phyloP scores from a whole-genome alignment of 1,140 invertebrate genomes.

The Drosophila ercepeae region DNA sequence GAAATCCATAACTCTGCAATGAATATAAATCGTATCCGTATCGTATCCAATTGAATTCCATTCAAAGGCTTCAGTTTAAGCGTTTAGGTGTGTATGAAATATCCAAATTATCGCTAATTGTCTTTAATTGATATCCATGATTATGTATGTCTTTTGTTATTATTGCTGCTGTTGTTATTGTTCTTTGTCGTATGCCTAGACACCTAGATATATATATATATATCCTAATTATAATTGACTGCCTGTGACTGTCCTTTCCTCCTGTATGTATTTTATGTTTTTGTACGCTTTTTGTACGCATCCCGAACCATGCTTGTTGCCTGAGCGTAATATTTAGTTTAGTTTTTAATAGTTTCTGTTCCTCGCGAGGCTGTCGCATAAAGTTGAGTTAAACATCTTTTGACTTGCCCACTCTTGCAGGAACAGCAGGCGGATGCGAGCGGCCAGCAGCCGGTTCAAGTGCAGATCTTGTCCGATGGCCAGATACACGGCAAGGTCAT shows the following conservation, averaged over 20 bases:
- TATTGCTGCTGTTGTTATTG: slow-evolving; percentile 12
- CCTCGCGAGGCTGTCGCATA: slow-evolving; percentile 13
- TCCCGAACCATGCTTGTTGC: slow-evolving; percentile 11
- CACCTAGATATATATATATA: slow-evolving; percentile 29
- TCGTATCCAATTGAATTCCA: slow-evolving; percentile 28
- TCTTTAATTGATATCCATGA: slow-evolving; percentile 29
- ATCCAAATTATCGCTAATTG: slow-evolving; percentile 40
- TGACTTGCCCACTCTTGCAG: slow-evolving; percentile 53
- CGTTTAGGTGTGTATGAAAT: slow-evolving; percentile 77
- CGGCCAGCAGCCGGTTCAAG: slow-evolving; percentile 60
- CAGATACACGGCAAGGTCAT: slow-evolving; percentile 66
- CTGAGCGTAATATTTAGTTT: slow-evolving; percentile 63
- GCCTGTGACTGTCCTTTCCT: slow-evolving; percentile 39
- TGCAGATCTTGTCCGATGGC: slow-evolving; percentile 63
- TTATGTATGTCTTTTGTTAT: slow-evolving; percentile 33
- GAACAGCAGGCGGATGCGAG: slow-evolving; percentile 58
- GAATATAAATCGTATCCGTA: slow-evolving; percentile 42
- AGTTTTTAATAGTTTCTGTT: slow-evolving; percentile 24
- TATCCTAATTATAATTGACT: slow-evolving; percentile 17
- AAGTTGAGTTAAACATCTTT: neutral
- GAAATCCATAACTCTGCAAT: slow-evolving; percentile 57
- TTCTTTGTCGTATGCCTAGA: slow-evolving; percentile 43
- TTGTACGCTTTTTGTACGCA: slow-evolving; percentile 12
- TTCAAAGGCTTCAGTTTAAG: slow-evolving; percentile 64
- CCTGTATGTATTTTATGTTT: slow-evolving; percentile 11